phyloP scores from a whole-genome alignment of 1,140 invertebrate genomes.

The Euborellia annulipes region DNA sequence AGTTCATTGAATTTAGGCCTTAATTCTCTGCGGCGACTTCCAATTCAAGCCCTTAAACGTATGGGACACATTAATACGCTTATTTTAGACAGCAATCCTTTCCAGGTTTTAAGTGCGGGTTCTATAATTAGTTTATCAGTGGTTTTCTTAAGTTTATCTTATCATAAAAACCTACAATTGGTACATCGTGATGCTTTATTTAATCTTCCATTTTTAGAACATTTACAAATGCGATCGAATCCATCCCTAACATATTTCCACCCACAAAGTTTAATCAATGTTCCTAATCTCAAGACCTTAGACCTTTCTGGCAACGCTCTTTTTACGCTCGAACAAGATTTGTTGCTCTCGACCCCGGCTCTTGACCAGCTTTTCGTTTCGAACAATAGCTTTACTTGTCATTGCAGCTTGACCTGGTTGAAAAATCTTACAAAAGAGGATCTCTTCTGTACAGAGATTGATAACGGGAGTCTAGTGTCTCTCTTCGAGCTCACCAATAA shows the following conservation, averaged over 20 bases:
- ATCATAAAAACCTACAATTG: constrained; percentile 9
- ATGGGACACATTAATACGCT: constrained; percentile 1
- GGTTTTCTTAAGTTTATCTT: constrained; percentile 6
- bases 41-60: constrained; percentile 8
- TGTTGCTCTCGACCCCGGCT: not conserved
- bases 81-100: constrained; percentile 8
- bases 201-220: constrained; percentile 8
- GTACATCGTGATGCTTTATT: constrained; percentile 9
- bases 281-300: constrained; percentile 4
- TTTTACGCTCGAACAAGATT: constrained; percentile 9
- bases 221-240: constrained; percentile 8
- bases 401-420: constrained; percentile 11
- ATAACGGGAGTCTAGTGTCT: constrained; percentile 1
- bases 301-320: constrained; percentile 9
- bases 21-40: constrained; percentile 9
- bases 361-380: constrained; percentile 4
- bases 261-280: constrained; percentile 8
- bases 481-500: constrained; percentile 2
- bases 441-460: constrained; percentile 7
- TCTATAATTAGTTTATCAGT: constrained; percentile 6
- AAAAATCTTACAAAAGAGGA: constrained; percentile 2
- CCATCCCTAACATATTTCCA: constrained; percentile 10
- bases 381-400: constrained; percentile 11
- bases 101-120: constrained; percentile 3
- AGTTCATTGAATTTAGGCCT: constrained; percentile 7